Conservation (phyloP, 2,797 vertebrate genomes). For the Leptoclinus maculatus region DNA sequence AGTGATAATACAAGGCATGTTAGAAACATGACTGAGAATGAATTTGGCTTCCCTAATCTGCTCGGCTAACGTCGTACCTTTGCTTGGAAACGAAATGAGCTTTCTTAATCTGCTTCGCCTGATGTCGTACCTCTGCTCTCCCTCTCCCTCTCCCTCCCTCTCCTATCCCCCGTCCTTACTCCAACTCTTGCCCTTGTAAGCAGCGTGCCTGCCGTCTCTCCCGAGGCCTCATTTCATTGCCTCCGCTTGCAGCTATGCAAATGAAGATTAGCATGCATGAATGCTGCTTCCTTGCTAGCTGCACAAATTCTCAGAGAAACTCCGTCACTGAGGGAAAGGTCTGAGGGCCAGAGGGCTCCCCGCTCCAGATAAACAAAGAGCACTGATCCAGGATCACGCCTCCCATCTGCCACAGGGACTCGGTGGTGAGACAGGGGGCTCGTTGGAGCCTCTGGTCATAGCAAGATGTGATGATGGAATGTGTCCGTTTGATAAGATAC, state of each 20-base stretch:
- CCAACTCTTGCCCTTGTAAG: slow-evolving; percentile 61
- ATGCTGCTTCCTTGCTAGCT: slow-evolving; percentile 58
- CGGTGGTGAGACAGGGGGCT: slow-evolving; percentile 21
- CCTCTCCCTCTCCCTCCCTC: neutral
- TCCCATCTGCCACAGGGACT: slow-evolving; percentile 51
- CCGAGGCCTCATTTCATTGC: slow-evolving; percentile 66
- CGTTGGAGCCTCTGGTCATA: slow-evolving; percentile 27
- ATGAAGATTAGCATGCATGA: slow-evolving; percentile 76
- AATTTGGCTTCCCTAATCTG: slow-evolving; percentile 8
- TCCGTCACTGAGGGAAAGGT: slow-evolving; percentile 53
- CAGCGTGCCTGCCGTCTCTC: slow-evolving; percentile 54
- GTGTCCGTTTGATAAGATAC: slow-evolving; percentile 21
- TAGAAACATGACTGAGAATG: slow-evolving; percentile 3
- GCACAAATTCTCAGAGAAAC: slow-evolving; percentile 52
- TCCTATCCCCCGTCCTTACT: slow-evolving; percentile 27
- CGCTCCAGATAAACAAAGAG: slow-evolving; percentile 48
- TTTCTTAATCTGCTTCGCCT: slow-evolving; percentile 24
- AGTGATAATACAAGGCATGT: neutral
- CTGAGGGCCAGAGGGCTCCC: slow-evolving; percentile 55
- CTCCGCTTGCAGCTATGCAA: slow-evolving; percentile 71
- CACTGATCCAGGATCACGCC: slow-evolving; percentile 45
- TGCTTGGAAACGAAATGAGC: slow-evolving; percentile 27
- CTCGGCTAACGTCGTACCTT: slow-evolving; percentile 7
- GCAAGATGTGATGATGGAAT: slow-evolving; percentile 27
- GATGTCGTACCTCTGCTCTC: slow-evolving; percentile 26